Percentiles rank a stretch among this genome's conserved stretches.
Evolutionary conservation across 2,797 vertebrate genomes (phyloP).

Genomic region (Sebastes itinus): DNA sequence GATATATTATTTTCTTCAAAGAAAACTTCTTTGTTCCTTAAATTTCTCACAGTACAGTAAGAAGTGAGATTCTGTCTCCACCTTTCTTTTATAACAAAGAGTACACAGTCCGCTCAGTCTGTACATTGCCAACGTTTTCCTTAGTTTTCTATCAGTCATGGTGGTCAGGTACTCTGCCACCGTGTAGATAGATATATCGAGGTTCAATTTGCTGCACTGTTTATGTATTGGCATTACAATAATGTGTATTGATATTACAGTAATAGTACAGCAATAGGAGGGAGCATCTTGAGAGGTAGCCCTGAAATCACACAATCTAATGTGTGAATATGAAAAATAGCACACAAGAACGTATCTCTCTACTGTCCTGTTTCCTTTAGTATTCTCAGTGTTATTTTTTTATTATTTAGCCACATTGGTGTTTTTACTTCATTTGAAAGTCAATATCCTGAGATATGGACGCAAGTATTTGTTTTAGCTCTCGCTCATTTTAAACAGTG

Average conservation of each 20-base stretch:
- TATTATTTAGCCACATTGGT: background rate
- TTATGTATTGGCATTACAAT: background rate
- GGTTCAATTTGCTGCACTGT: background rate
- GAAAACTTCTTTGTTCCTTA: too few relatives aligned
- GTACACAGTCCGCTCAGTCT: too few relatives aligned
- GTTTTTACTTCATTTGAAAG: background rate
- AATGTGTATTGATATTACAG: background rate
- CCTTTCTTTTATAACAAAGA: too few relatives aligned
- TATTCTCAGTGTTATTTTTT: background rate
- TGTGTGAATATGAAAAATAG: background rate
- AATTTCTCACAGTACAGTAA: too few relatives aligned
- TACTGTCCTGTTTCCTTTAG: too few relatives aligned
- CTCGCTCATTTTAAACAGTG: too few relatives aligned
- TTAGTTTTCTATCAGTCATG: too few relatives aligned
- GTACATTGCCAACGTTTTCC: too few relatives aligned
- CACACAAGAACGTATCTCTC: background rate
- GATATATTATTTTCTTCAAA: too few relatives aligned
- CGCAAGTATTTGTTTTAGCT: background rate
- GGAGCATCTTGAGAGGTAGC: background rate
- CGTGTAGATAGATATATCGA: too few relatives aligned
- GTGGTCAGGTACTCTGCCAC: too few relatives aligned
- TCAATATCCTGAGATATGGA: background rate
- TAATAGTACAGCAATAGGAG: background rate
- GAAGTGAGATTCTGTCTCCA: too few relatives aligned
- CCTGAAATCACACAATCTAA: background rate